Conservation (phyloP, 1,140 invertebrate genomes). For the Chionoecetes opilio region DNA sequence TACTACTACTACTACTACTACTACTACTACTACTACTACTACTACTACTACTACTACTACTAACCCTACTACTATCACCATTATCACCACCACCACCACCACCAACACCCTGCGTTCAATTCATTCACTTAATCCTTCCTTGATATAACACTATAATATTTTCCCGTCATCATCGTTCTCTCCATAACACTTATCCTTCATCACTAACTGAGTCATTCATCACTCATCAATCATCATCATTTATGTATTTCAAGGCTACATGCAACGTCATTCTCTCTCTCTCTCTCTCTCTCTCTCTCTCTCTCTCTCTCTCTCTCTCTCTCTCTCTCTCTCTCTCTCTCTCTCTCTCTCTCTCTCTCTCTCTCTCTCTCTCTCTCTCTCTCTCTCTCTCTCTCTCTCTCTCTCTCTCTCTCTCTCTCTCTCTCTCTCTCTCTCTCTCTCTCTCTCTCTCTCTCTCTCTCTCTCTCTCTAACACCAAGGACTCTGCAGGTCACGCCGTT, state of each 20-base stretch:
- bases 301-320: conserved; percentile 23
- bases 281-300: conserved; percentile 54
- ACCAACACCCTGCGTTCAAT: too few species aligned
- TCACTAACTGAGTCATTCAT: background rate
- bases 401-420: background rate
- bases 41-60: background rate
- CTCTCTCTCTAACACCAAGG: background rate
- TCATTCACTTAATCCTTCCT: background rate
- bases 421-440: conserved; percentile 1
- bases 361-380: conserved; percentile 35
- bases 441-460: background rate
- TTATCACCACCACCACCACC: background rate
- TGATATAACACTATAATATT: background rate
- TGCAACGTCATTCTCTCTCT: conserved; percentile 39
- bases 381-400: background rate
- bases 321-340: conserved; percentile 30
- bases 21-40: background rate
- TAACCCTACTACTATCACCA: background rate
- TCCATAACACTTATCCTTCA: background rate
- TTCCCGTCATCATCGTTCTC: background rate
- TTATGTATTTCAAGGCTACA: background rate
- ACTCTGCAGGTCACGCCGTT: too few species aligned
- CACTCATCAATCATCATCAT: background rate
- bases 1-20: background rate
- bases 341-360: conserved; percentile 42